Conservation (phyloP, 2,888 invertebrate species). For the Drosophila basisetae region DNA sequence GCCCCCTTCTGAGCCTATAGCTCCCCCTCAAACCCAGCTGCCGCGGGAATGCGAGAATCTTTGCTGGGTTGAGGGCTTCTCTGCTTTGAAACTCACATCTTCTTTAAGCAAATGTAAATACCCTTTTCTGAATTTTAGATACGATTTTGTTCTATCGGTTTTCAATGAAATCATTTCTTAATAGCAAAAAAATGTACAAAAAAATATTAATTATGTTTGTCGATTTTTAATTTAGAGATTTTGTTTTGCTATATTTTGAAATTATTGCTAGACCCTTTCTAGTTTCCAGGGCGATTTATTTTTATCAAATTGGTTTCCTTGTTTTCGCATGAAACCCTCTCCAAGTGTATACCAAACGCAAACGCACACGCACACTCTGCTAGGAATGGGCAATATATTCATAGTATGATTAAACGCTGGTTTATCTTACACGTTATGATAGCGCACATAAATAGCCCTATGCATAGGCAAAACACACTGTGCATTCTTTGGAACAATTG, state of each 20-base stretch:
- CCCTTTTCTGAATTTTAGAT: neutral
- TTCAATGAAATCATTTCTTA: no score
- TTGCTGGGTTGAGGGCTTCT: no score
- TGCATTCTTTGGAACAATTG: slow-evolving; percentile 29
- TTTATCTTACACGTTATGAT: slow-evolving; percentile 41
- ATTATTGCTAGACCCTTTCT: neutral
- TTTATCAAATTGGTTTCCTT: neutral
- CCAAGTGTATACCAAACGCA: neutral
- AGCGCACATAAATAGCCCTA: slow-evolving; percentile 33
- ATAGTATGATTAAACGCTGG: neutral
- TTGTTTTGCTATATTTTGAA: neutral
- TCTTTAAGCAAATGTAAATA: neutral
- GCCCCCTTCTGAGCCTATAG: no score
- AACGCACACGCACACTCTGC: neutral
- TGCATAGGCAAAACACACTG: slow-evolving; percentile 18
- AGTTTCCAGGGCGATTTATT: neutral
- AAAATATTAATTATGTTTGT: no score
- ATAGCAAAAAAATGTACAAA: no score
- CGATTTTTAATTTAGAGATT: neutral
- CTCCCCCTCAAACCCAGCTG: no score
- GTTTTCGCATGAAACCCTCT: neutral
- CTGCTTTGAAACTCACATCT: no score
- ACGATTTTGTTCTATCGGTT: neutral
- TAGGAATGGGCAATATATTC: neutral
- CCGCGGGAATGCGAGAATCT: no score